Evolutionary conservation across 2,113 vertebrate species (phyloP), one percentile per base, ranked within the genome.

Genomic region (Pandion haliaetus): DNA sequence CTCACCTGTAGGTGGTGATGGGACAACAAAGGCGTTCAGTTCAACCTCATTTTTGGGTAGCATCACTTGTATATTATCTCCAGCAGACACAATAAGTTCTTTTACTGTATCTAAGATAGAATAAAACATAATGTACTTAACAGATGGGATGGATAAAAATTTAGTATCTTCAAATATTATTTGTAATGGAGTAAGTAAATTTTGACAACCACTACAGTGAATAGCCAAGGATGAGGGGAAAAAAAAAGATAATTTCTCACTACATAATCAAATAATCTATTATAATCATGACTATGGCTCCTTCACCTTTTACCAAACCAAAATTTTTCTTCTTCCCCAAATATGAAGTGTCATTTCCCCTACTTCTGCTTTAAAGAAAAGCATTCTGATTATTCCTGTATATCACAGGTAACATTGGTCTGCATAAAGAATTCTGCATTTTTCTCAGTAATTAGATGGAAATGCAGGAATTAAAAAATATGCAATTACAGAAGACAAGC

Each of bases 1-100:
- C 96, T 97, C 95, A 99, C 98, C 98, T 95, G 96, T 79, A 82
- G 95, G 87, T 5, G 96, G 96, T 67, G 96, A 95, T 6, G 98
- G 95, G 19, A 95, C 74, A 55, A 98, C 98, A 52, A 97, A 98
- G 45, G 98, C 98, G 78, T 97, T 97, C 57, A 98, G 95, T 63
- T 98, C 97, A 87, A 98, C 95, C 58, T 98, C 96, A 42, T 97
- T 94, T 93, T 96, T 93, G 23, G 98, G 98, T 9, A 97, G 86
- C 28, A 95, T 97, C 77, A 97, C 42, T n/a, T 98, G 93, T 54
- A 96, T 69, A 15, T 98, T 98, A 65, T 98, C 97, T 93, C 98
- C 98, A 77, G 94, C 93, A 23, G 98, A 98, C 63, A 98, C 98
- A 17, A 16, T 34, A 72, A 99, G 98, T 47, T 97, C 92, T 94